These are phyloP conservation scores for Semotilus atromaculatus DNA, from an alignment of 2,797 vertebrate species.

Conservation along the genomic window DNA sequence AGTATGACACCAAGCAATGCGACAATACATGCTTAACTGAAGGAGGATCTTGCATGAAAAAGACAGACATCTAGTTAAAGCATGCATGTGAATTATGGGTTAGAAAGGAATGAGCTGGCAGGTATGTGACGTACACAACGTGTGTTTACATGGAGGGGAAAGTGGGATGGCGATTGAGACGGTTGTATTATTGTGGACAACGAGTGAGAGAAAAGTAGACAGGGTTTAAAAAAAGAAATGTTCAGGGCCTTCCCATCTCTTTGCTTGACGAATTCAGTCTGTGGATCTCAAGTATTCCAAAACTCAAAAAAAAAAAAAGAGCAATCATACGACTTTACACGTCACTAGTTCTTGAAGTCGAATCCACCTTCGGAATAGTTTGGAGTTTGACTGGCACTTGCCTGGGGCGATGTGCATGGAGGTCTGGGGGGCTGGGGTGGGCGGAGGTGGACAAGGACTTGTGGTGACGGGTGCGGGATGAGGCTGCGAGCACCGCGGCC, in stretches of 20 bases:
- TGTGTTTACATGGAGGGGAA: not conserved
- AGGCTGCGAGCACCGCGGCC: slow-evolving; percentile 74
- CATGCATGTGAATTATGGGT: not conserved
- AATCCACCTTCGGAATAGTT: slow-evolving; percentile 9
- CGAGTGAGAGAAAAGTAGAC: slow-evolving; percentile 2
- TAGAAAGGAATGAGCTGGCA: not conserved
- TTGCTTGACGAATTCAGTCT: not conserved
- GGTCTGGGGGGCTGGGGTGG: slow-evolving; percentile 80
- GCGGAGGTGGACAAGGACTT: slow-evolving; percentile 84
- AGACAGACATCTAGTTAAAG: not conserved
- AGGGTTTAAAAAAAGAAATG: not conserved
- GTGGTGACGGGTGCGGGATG: slow-evolving; percentile 81
- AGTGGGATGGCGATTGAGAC: slow-evolving; percentile 1
- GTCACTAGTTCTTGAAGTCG: not conserved
- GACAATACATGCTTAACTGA: not conserved
- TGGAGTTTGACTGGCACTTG: slow-evolving; percentile 70
- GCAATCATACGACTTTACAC: not conserved
- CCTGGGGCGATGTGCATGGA: slow-evolving; percentile 82
- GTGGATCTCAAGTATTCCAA: not conserved
- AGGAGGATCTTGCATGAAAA: not conserved
- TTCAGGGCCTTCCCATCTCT: not conserved
- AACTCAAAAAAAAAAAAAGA: not conserved
- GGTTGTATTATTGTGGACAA: slow-evolving; percentile 7
- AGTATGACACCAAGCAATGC: not conserved
- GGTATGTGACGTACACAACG: not conserved